Evolutionary conservation across 2,113 vertebrate species (phyloP).

Genomic region (Macheiramphus alcinus): DNA sequence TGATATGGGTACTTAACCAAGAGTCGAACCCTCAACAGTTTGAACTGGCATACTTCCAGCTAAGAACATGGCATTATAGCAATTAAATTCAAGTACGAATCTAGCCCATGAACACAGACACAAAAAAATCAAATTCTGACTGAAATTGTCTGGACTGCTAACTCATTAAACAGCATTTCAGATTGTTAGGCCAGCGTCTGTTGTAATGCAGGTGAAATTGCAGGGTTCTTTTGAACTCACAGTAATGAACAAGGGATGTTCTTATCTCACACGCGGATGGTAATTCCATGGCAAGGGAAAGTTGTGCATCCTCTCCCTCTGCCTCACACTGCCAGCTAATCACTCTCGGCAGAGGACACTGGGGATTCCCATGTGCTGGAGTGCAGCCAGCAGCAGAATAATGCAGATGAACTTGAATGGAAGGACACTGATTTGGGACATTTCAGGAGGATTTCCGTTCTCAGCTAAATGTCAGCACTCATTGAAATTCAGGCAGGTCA

Average conservation of each 20-base stretch:
- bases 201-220: not conserved
- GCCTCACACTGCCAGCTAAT: not conserved
- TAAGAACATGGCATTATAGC: not conserved
- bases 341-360: rapidly evolving
- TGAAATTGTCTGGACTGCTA: not conserved
- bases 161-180: not conserved
- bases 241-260: not conserved
- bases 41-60: not conserved
- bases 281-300: not conserved
- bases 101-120: not conserved
- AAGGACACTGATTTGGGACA: not conserved
- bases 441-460: not conserved
- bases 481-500: not conserved
- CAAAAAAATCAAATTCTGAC: not conserved
- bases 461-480: not conserved
- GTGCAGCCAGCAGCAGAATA: not conserved
- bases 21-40: not conserved
- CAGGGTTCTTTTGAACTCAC: not conserved
- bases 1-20: not conserved
- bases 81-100: not conserved
- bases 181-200: not conserved
- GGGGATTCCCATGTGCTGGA: not conserved
- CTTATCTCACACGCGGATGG: not conserved
- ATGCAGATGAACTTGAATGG: not conserved
- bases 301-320: not conserved